Evolutionary conservation across 2,797 vertebrate genomes (phyloP), one percentile per base, ranked within the genome.

Genomic region (Erithacus rubecula): DNA sequence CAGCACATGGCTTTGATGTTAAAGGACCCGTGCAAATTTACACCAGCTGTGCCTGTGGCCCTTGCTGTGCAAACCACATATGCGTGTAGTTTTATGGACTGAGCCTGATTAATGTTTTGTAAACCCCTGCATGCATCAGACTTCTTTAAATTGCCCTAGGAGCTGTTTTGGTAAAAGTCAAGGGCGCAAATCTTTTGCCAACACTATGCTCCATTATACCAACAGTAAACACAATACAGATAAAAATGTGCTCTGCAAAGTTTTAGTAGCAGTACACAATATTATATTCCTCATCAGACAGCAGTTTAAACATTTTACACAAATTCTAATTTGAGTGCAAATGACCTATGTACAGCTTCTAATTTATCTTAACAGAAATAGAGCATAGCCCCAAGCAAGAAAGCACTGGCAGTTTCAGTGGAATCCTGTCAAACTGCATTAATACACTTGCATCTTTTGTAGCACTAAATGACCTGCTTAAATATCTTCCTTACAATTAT

Each of bases 11-110:
- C 94, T 97, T 96, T 96, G 96, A 96, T 95, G 95, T 96, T 58
- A 86, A 96, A 95, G 94, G 89, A 93, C 69, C 89, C 83, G 37
- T 93, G 94, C 94, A 96, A 96, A 97, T 96, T 88, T 53, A 86
- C 84, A 69, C 91, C 94, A 96, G 94, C 95, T 97, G 94, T 44
- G 91, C 84, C 82, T 88, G 87, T 89, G 92, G 92, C 82, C 82
- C 91, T 91, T 23, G 94, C 94, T 96, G 94, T 53, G 94, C 94
- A 91, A 93, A 81, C 65, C 87, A 96, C 94, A 96, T 86, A 95
- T 93, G 95, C 9, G 3, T 96, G 87, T n/a, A 86, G 96, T 96
- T 96, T 96, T 96, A 97, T 93, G 89, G 92, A 95, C 96, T 95
- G 87, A 96, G 89, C 89, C 82, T 95, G 91, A 97, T 94, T 95